These are phyloP conservation scores for Microcebus lehilahytsara DNA, from an alignment of 2,113 vertebrate species.

Conservation along the genomic window DNA sequence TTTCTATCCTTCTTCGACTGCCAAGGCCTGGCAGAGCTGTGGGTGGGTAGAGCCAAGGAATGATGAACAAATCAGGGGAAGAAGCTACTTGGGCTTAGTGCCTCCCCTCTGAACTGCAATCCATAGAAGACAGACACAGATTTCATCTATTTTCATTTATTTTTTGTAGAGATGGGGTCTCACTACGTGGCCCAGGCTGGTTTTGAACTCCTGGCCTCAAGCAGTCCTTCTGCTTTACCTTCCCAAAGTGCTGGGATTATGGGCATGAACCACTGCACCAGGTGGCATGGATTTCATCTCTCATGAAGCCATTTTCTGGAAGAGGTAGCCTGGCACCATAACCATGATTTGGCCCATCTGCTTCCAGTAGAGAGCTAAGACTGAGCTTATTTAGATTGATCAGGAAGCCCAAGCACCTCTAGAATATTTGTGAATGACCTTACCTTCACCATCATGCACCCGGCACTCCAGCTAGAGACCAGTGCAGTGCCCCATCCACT, in stretches of 20 bases:
- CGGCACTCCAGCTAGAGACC: neutral
- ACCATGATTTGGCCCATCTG: neutral
- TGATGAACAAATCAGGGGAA: neutral
- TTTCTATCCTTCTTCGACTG: neutral
- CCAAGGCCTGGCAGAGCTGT: neutral
- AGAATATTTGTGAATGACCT: neutral
- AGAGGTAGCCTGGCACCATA: neutral
- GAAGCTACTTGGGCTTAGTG: neutral
- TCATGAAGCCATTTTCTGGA: neutral
- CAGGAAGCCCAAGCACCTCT: neutral
- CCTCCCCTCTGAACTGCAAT: neutral
- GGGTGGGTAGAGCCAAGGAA: neutral
- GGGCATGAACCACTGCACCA: no score
- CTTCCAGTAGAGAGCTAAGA: constrained; percentile 19
- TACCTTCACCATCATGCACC: neutral
- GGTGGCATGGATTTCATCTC: neutral
- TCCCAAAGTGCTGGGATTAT: no score
- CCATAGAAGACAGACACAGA: neutral
- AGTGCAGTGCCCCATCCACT: neutral
- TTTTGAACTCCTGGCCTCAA: no score
- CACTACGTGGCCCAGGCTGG: no score
- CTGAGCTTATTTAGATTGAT: neutral
- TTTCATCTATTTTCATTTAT: neutral
- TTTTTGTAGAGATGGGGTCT: no score
- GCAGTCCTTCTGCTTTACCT: no score